Conservation (phyloP, 1,140 invertebrate genomes). For the Sycobia sp. region DNA sequence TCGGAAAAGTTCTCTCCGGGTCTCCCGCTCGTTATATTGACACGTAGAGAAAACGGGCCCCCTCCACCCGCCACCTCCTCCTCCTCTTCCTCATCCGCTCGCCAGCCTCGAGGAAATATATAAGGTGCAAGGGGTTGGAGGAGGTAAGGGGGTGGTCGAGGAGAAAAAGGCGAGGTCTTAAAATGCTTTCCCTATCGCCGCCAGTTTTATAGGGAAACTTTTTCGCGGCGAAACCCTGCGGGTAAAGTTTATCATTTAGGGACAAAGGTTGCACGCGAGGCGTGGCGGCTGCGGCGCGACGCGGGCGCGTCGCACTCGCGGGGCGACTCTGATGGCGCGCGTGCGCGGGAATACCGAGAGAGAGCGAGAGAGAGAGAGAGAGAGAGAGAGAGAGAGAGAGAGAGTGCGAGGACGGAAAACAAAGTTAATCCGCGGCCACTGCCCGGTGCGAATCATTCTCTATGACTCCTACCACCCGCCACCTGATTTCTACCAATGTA, state of each 20-base stretch:
- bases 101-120: too few relatives aligned
- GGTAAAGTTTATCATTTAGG: conserved; percentile 55
- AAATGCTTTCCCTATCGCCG: conserved; percentile 50
- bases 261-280: conserved; percentile 45
- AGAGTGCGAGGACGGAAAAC: too few relatives aligned
- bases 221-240: conserved; percentile 40
- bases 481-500: too few relatives aligned
- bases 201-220: conserved; percentile 50
- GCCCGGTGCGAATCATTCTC: too few relatives aligned
- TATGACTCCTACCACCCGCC: too few relatives aligned
- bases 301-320: conserved; percentile 16
- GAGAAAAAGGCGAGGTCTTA: conserved; percentile 41
- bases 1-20: not conserved
- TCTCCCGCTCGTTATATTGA: conserved; percentile 15
- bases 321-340: not conserved
- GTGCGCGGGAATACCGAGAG: too few relatives aligned
- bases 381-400: too few relatives aligned
- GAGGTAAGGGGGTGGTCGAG: not conserved
- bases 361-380: too few relatives aligned
- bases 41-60: conserved; percentile 4
- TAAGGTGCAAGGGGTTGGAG: too few relatives aligned
- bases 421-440: too few relatives aligned
- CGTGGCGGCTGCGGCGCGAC: conserved; percentile 30
- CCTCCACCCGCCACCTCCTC: too few relatives aligned
- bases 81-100: too few relatives aligned